Percentiles rank a stretch among this genome's conserved stretches.
Evolutionary conservation across 2,113 vertebrate genomes (phyloP).

Genomic region (Xenopus laevis): DNA sequence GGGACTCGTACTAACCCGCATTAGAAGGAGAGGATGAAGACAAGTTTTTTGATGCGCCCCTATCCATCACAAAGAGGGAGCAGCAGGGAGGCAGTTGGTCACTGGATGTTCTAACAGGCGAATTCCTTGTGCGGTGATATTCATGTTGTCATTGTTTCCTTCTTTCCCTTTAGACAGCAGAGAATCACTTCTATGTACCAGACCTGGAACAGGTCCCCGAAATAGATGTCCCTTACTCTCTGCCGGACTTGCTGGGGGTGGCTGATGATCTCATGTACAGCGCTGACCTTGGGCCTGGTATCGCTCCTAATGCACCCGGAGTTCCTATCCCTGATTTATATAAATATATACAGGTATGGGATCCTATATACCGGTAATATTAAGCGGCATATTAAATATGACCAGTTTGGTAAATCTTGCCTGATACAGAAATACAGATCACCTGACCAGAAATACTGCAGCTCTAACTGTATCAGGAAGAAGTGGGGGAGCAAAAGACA

Average conservation of each 20-base stretch:
- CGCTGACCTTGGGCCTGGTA: conserved; percentile 86
- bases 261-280: conserved; percentile 93
- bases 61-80: conserved; percentile 87
- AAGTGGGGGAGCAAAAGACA: too few species aligned
- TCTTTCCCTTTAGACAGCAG: too few species aligned
- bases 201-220: conserved; percentile 93
- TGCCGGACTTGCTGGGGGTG: conserved; percentile 86
- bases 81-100: conserved; percentile 70
- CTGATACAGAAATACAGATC: too few species aligned
- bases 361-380: too few species aligned
- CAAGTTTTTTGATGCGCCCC: conserved; percentile 87
- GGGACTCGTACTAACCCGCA: conserved; percentile 87
- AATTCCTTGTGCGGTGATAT: too few species aligned
- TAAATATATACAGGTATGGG: too few species aligned
- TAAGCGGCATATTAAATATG: too few species aligned
- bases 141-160: conserved; percentile 68
- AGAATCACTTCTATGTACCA: conserved; percentile 94
- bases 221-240: conserved; percentile 92
- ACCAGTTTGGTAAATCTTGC: too few species aligned
- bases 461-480: too few species aligned
- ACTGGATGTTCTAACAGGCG: neutral
- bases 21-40: conserved; percentile 83
- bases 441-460: too few species aligned
- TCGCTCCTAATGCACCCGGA: conserved; percentile 80
- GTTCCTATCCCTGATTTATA: conserved; percentile 82